Conservation (phyloP, 2,797 vertebrate genomes). For the Antennarius maculatus region DNA sequence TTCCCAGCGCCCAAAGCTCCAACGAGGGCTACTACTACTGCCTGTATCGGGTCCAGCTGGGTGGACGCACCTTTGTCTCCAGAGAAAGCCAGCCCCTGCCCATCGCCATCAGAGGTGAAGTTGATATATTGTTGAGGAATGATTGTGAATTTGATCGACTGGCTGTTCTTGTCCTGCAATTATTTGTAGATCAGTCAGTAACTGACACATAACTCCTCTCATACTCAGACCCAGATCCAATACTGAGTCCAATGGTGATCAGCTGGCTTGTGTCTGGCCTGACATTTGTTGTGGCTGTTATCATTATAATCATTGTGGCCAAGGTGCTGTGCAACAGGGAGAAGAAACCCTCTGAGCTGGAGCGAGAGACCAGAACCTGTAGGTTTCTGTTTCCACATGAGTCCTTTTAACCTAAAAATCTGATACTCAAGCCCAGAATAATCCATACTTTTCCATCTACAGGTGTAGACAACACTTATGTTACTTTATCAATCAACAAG, state of each 20-base stretch:
- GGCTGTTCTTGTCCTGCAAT: not conserved
- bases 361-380: constrained; percentile 83
- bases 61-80: constrained; percentile 79
- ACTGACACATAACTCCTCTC: not conserved
- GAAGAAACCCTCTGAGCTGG: constrained; percentile 79
- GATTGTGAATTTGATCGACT: too few relatives aligned
- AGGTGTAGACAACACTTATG: constrained; percentile 86
- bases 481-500: constrained; percentile 81
- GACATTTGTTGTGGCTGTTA: constrained; percentile 77
- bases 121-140: not conserved
- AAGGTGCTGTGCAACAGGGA: constrained; percentile 79
- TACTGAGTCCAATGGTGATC: constrained; percentile 81
- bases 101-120: constrained; percentile 81
- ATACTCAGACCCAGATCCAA: constrained; percentile 75
- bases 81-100: constrained; percentile 84
- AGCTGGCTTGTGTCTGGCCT: constrained; percentile 82
- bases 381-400: constrained; percentile 38
- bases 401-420: not conserved
- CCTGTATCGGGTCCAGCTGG: constrained; percentile 81
- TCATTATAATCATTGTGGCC: constrained; percentile 75
- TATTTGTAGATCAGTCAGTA: not conserved
- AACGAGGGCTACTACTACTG: constrained; percentile 86
- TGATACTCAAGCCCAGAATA: not conserved
- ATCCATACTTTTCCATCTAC: constrained; percentile 34
- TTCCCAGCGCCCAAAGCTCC: constrained; percentile 77